phyloP scores from a whole-genome alignment of 1,140 invertebrate genomes.

The Ridgeia piscesae region DNA sequence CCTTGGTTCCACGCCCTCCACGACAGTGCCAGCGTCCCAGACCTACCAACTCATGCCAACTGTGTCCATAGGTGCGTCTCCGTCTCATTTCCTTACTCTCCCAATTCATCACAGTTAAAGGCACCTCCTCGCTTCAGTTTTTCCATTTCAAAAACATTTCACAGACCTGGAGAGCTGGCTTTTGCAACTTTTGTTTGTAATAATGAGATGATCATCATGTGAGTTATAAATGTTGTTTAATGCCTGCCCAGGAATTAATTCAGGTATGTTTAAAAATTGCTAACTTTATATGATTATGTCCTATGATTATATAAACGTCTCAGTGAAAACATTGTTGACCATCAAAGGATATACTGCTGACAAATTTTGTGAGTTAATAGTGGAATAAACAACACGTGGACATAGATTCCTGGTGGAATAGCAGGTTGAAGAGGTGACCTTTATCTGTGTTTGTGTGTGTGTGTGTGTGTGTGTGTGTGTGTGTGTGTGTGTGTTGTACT shows the following conservation, averaged over 20 bases:
- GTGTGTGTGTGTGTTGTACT: background rate
- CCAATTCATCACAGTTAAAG: background rate
- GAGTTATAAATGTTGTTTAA: background rate
- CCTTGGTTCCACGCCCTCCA: slow-evolving; percentile 23
- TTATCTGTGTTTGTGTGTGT: background rate
- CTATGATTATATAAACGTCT: too few species aligned
- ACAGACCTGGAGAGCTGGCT: background rate
- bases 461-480: background rate
- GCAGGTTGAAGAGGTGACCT: background rate
- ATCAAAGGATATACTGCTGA: too few species aligned
- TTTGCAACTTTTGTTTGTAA: background rate
- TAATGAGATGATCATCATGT: background rate
- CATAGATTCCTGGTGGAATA: background rate
- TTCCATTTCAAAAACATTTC: background rate
- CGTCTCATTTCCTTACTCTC: background rate
- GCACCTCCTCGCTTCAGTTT: background rate
- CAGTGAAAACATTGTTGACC: too few species aligned
- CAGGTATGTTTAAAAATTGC: too few species aligned
- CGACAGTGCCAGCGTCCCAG: slow-evolving; percentile 42
- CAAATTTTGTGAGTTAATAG: too few species aligned
- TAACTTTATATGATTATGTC: too few species aligned
- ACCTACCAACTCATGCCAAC: slow-evolving; percentile 43
- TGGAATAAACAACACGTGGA: too few species aligned
- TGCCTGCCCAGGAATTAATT: too few species aligned
- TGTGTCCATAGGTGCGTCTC: slow-evolving; percentile 28